Evolutionary conservation across 2,888 invertebrate genomes (phyloP).

Genomic region (Chalcosyrphus nemorum): DNA sequence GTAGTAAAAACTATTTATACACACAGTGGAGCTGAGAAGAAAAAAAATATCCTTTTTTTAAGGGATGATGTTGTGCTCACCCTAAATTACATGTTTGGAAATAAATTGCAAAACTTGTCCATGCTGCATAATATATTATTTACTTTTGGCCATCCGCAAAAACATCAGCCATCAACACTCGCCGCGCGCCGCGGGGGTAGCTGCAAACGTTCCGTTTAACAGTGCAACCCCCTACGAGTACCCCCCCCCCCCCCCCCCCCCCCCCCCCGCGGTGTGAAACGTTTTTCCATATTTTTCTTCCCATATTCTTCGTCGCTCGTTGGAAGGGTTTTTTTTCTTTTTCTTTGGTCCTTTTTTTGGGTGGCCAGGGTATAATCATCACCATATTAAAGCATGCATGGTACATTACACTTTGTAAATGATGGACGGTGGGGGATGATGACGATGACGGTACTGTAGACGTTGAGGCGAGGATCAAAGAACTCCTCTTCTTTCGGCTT

Average conservation of each 20-base stretch:
- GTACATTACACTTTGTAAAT: slow-evolving; percentile 72
- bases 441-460: slow-evolving; percentile 2
- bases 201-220: neutral
- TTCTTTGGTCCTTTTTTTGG: slow-evolving; percentile 37
- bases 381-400: slow-evolving; percentile 73
- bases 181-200: neutral
- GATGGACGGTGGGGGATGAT: slow-evolving; percentile 28
- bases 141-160: slow-evolving; percentile 43
- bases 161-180: neutral
- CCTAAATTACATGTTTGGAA: slow-evolving; percentile 70
- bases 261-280: neutral
- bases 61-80: slow-evolving; percentile 40
- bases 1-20: slow-evolving; percentile 4
- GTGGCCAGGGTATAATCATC: slow-evolving; percentile 71
- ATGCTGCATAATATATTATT: slow-evolving; percentile 60
- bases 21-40: slow-evolving; percentile 3
- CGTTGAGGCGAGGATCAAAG: slow-evolving; percentile 56
- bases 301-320: neutral
- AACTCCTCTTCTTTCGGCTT: slow-evolving; percentile 30
- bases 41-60: neutral
- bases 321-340: slow-evolving; percentile 9
- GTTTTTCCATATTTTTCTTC: neutral
- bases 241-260: neutral
- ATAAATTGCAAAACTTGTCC: slow-evolving; percentile 73
- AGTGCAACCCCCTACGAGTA: neutral